phyloP scores from a whole-genome alignment of 1,140 invertebrate genomes.

The Eubasilissa regina region DNA sequence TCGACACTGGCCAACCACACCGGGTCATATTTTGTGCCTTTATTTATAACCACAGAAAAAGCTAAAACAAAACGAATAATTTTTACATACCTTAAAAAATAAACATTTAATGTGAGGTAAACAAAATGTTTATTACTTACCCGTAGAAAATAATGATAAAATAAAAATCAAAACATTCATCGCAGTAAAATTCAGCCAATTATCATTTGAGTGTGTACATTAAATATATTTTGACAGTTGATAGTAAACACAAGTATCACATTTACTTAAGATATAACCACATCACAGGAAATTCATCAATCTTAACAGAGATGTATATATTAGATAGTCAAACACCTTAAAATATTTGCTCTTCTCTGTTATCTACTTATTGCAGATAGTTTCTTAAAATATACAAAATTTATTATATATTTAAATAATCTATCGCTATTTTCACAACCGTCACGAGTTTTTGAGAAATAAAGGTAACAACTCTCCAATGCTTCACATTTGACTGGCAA shows the following conservation, averaged over 20 bases:
- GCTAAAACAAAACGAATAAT: slow-evolving; percentile 50
- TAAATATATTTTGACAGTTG: too few species aligned
- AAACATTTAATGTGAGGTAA: too few species aligned
- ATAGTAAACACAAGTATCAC: not conserved
- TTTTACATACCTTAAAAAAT: not conserved
- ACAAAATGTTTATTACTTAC: not conserved
- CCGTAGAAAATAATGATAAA: slow-evolving; percentile 8
- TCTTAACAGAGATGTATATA: too few species aligned
- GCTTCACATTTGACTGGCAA: slow-evolving; percentile 57
- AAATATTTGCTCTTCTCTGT: too few species aligned
- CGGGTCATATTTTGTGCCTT: slow-evolving; percentile 68
- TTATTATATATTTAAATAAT: too few species aligned
- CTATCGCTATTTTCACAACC: too few species aligned
- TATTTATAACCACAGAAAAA: slow-evolving; percentile 65
- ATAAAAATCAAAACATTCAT: slow-evolving; percentile 21
- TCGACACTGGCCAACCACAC: slow-evolving; percentile 71
- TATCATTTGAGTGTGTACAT: too few species aligned
- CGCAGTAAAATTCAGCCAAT: too few species aligned
- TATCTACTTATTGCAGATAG: too few species aligned
- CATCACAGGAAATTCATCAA: not conserved
- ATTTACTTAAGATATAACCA: not conserved
- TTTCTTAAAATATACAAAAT: too few species aligned
- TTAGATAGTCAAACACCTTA: too few species aligned
- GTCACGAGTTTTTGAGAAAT: not conserved
- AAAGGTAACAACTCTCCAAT: slow-evolving; percentile 30